These are phyloP conservation scores for Paralichthys olivaceus DNA, from an alignment of 2,113 vertebrate species.

Conservation along the genomic window DNA sequence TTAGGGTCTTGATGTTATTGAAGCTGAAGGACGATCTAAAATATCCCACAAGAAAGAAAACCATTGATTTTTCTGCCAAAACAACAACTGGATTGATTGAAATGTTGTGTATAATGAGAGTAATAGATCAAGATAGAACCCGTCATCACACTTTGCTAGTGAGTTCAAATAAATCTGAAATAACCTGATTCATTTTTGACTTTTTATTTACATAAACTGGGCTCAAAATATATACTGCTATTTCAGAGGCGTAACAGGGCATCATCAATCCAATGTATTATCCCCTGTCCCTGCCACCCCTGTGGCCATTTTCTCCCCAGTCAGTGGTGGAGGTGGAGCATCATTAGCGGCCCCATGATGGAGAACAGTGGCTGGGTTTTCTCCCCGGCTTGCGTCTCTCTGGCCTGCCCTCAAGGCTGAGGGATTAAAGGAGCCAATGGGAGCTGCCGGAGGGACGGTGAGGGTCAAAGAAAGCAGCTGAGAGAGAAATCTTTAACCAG, in stretches of 20 bases:
- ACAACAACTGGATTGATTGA: background rate
- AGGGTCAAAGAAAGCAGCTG: slow-evolving; percentile 36
- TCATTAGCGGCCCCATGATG: slow-evolving; percentile 67
- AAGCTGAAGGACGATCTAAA: slow-evolving; percentile 8
- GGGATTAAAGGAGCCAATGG: slow-evolving; percentile 41
- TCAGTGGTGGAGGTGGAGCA: slow-evolving; percentile 43
- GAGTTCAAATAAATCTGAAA: slow-evolving; percentile 44
- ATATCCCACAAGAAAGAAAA: slow-evolving; percentile 4
- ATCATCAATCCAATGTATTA: slow-evolving; percentile 44
- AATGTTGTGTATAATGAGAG: slow-evolving; percentile 9
- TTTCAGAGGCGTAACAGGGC: slow-evolving; percentile 9
- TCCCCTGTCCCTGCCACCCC: slow-evolving; percentile 12
- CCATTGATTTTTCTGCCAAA: background rate
- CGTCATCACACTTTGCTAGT: slow-evolving; percentile 1
- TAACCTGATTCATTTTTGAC: background rate
- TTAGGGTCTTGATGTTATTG: slow-evolving; percentile 21
- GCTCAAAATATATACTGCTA: slow-evolving; percentile 5
- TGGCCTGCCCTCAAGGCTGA: slow-evolving; percentile 40
- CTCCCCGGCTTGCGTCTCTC: slow-evolving; percentile 36
- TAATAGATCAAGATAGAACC: background rate
- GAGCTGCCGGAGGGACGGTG: slow-evolving; percentile 38
- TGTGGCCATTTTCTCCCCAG: slow-evolving; percentile 54
- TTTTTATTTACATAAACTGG: slow-evolving; percentile 40
- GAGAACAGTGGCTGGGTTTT: slow-evolving; percentile 33
- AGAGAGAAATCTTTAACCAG: slow-evolving; percentile 34